These are phyloP conservation scores for Anarhynchus alexandrinus DNA, from an alignment of 2,113 vertebrate genomes.

Conservation along the genomic window DNA sequence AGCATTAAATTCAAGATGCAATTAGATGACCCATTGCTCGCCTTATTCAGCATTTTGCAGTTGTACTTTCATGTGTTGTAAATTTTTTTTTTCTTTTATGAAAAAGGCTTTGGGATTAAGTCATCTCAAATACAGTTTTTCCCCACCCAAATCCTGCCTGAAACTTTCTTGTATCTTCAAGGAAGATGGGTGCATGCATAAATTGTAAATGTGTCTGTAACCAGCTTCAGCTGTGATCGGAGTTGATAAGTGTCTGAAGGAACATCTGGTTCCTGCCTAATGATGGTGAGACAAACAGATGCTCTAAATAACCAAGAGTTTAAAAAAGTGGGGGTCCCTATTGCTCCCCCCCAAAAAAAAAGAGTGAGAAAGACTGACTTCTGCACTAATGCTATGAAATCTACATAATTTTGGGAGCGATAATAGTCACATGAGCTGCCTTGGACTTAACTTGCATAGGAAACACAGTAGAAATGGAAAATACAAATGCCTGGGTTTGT, in stretches of 20 bases:
- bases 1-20: neutral
- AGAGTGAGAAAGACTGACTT: neutral
- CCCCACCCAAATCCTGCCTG: neutral
- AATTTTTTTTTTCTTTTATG: neutral
- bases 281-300: neutral
- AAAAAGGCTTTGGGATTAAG: neutral
- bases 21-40: neutral
- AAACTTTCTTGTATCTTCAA: neutral
- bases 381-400: neutral
- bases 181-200: neutral
- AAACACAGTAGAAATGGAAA: neutral
- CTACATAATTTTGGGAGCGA: neutral
- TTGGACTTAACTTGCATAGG: neutral
- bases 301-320: neutral
- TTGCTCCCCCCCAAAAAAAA: neutral
- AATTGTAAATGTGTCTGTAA: neutral
- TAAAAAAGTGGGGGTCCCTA: neutral
- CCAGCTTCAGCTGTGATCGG: neutral
- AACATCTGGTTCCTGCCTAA: neutral
- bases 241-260: neutral
- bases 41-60: neutral
- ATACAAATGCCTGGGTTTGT: neutral
- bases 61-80: neutral
- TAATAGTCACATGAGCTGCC: neutral
- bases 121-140: neutral